Evolutionary conservation across 2,888 invertebrate species (phyloP).

Genomic region (Zygothrica quintamaculata): DNA sequence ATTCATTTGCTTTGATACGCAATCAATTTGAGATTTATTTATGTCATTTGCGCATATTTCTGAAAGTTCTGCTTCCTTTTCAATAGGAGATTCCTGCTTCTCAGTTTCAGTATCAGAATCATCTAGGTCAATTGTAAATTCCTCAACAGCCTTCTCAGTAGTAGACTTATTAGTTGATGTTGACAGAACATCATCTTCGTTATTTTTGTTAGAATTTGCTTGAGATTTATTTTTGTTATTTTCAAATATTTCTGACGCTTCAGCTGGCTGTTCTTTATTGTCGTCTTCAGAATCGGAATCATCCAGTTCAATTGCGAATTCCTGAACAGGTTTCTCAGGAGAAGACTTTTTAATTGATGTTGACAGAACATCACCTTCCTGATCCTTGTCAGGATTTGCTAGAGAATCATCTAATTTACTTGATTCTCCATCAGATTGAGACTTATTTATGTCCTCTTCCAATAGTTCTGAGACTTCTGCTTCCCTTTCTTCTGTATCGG

Average conservation of each 20-base stretch:
- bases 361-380: neutral
- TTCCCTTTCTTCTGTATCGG: neutral
- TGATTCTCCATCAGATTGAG: too few species aligned
- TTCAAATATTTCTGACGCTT: neutral
- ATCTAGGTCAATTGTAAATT: slow-evolving; percentile 1
- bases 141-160: neutral
- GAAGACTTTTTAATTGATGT: neutral
- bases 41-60: too few species aligned
- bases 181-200: too few species aligned
- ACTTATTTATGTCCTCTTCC: too few species aligned
- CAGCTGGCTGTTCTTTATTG: neutral
- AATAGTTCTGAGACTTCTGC: too few species aligned
- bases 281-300: neutral
- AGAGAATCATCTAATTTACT: too few species aligned
- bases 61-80: neutral
- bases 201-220: too few species aligned
- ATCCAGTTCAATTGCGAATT: slow-evolving; percentile 2
- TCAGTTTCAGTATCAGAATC: slow-evolving; percentile 2
- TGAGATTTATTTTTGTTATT: too few species aligned
- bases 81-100: neutral
- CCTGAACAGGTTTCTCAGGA: neutral
- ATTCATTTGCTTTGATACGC: too few species aligned
- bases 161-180: too few species aligned
- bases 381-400: neutral
- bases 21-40: too few species aligned